Base-by-base conservation (phyloP, 2,797 vertebrate genomes). In the Sebastes taczanowskii region DNA sequence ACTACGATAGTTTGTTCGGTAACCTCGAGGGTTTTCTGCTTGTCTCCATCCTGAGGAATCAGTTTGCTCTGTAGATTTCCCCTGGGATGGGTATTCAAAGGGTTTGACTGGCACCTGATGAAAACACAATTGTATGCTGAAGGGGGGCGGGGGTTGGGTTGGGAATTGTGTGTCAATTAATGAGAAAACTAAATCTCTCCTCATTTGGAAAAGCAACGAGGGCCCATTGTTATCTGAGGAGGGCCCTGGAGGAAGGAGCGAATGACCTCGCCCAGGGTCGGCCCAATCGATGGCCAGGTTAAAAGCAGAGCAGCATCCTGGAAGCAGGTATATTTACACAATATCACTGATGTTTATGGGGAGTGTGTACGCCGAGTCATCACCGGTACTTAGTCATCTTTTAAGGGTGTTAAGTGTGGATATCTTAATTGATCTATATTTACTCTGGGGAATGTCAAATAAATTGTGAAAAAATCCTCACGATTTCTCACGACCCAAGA, bases 241-340 rank as follows among this genome's bases (percentile, higher is more conserved):
- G 58, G 77, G 29, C 82, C 78, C 83, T 1, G 53, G 64, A 79
- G 80, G 83, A 76, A 27, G 74, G 3, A 74, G 86, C 60, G 79
- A 75, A 88, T 80, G 89, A 82, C 81, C 89, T 86, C 6, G 8
- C 67, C 5, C 8, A 55, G 66, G 67, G 84, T 77, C 32, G 8
- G 65, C 3, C 55, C n/a, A 53, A 89, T 93, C 84, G 27, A 93
- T 91, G 82, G 22, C 11, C 77, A 58, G 81, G 81, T 53, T 91
- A 82, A 88, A 83, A 81, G 61, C 78, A 68, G 20, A 76, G 42
- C 20, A 6, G 82, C 83, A 61, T 83, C 80, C 61, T 76, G 80
- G 82, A 80, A 86, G 68, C 35, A 70, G 30, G 53, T 71, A 6
- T 20, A 67, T 56, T 79, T 55, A 66, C 35, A 73, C 42, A 34